Percentiles rank a stretch among this genome's conserved stretches.
Conservation (phyloP, 2,888 invertebrate genomes). For the Mamestra brassicae region DNA sequence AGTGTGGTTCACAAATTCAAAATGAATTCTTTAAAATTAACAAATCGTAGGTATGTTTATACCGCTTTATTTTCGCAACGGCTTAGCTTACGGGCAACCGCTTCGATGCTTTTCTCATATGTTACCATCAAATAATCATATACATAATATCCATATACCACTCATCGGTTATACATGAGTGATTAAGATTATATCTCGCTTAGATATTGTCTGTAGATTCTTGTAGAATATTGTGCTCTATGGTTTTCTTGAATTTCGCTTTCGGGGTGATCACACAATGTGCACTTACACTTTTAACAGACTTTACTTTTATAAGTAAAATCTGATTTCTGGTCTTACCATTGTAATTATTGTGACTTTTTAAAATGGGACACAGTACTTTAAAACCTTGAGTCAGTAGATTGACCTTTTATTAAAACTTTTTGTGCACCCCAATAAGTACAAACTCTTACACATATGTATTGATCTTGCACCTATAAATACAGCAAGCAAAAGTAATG, state of each 20-base stretch:
- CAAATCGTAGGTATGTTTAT: conserved; percentile 27
- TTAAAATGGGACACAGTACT: not conserved
- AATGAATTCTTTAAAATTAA: conserved; percentile 32
- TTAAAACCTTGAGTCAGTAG: not conserved
- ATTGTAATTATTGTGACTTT: not conserved
- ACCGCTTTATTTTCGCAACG: conserved; percentile 77
- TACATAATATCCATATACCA: conserved; percentile 42
- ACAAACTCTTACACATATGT: not conserved
- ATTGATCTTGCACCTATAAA: conserved; percentile 30
- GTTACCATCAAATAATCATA: conserved; percentile 67
- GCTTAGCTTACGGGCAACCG: conserved; percentile 82
- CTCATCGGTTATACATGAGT: conserved; percentile 47
- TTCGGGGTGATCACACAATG: not conserved
- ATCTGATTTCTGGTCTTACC: no score
- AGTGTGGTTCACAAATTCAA: conserved; percentile 15
- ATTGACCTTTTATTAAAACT: not conserved
- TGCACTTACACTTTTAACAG: not conserved
- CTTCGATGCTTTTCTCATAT: conserved; percentile 89
- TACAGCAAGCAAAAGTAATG: conserved; percentile 23
- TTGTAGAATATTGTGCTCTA: conserved; percentile 67
- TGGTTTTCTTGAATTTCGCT: not conserved
- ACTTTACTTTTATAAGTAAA: not conserved
- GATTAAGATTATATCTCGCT: conserved; percentile 42
- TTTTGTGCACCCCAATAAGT: not conserved
- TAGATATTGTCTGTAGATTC: conserved; percentile 54